Conservation (phyloP, 1,140 invertebrate genomes). For the Tenebrio molitor region DNA sequence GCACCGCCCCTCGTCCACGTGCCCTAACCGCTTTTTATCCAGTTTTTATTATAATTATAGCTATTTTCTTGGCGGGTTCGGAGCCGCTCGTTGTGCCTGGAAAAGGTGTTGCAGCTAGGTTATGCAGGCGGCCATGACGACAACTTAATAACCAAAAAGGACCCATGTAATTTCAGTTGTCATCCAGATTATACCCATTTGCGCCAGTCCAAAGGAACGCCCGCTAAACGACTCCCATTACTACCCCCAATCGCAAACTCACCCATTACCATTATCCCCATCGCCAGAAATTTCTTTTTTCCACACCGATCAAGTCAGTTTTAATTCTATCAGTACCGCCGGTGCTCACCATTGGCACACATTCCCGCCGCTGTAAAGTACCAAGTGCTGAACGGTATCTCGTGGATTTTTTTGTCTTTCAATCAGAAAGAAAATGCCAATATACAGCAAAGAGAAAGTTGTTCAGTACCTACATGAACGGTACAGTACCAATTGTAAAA, state of each 20-base stretch:
- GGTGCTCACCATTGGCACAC: too few relatives aligned
- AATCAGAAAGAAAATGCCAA: too few relatives aligned
- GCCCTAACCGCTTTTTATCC: slow-evolving; percentile 61
- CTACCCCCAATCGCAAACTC: not conserved
- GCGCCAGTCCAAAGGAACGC: slow-evolving; percentile 11
- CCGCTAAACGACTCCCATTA: slow-evolving; percentile 7
- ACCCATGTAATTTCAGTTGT: slow-evolving; percentile 56
- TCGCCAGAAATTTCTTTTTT: slow-evolving; percentile 3
- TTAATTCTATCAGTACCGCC: too few relatives aligned
- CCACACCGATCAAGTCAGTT: too few relatives aligned
- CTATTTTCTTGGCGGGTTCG: slow-evolving; percentile 54
- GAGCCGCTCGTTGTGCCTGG: slow-evolving; percentile 49
- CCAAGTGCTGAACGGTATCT: too few relatives aligned
- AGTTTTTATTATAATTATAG: slow-evolving; percentile 63
- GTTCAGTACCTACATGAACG: too few relatives aligned
- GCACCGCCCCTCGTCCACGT: slow-evolving; percentile 61
- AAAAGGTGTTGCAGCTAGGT: slow-evolving; percentile 51
- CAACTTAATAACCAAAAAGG: slow-evolving; percentile 54
- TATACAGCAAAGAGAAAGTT: too few relatives aligned
- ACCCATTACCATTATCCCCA: not conserved
- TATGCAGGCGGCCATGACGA: slow-evolving; percentile 52
- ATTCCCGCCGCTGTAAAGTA: too few relatives aligned
- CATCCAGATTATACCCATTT: slow-evolving; percentile 53
- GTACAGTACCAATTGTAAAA: too few relatives aligned
- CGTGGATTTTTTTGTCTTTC: too few relatives aligned